Conservation (phyloP, 2,888 invertebrate genomes). For the Gisinianus flammeolus region DNA sequence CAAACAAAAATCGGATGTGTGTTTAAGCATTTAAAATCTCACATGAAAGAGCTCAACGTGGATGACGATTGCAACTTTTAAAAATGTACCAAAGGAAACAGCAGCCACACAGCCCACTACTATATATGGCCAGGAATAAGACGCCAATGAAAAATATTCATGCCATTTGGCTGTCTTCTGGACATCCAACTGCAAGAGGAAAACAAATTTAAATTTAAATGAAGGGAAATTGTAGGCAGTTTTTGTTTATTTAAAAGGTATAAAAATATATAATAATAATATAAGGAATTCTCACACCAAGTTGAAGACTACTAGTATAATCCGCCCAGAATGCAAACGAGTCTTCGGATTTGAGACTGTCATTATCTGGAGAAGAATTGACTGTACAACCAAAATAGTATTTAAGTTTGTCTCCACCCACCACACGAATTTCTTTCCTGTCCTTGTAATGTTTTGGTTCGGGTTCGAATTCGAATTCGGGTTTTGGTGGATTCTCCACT, state of each 20-base stretch:
- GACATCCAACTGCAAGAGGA: neutral
- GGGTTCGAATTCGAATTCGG: neutral
- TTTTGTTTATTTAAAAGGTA: too few species aligned
- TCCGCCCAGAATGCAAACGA: neutral
- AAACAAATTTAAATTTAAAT: neutral
- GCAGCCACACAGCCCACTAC: neutral
- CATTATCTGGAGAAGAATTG: neutral
- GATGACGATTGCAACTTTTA: neutral
- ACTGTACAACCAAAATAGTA: slow-evolving; percentile 5
- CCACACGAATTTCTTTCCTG: neutral
- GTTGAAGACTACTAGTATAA: neutral
- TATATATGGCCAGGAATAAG: neutral
- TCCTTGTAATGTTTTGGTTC: too few species aligned
- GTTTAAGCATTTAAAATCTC: too few species aligned
- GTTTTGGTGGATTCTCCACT: neutral
- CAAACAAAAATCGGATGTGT: too few species aligned
- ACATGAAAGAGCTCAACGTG: neutral
- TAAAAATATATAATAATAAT: too few species aligned
- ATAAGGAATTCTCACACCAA: neutral
- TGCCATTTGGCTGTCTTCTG: neutral
- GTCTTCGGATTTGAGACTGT: slow-evolving; percentile 3
- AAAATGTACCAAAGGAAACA: neutral
- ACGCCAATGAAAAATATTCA: neutral
- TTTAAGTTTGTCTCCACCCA: neutral
- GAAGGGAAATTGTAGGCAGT: neutral